These are phyloP conservation scores for Tipula unca DNA, from an alignment of 2,888 invertebrate genomes.

Conservation along the genomic window DNA sequence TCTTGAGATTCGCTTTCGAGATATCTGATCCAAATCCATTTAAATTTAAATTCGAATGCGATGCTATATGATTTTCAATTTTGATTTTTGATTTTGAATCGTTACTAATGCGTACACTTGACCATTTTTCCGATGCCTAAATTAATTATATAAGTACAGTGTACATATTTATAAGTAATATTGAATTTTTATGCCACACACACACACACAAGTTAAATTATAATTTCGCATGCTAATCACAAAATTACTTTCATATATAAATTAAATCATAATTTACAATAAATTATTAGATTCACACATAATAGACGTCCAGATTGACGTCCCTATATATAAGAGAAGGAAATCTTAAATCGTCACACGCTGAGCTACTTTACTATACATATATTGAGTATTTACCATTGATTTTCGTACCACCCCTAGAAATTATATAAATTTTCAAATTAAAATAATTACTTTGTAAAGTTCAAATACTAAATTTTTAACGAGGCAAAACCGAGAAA, in stretches of 20 bases:
- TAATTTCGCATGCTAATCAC: not conserved
- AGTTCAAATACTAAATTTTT: not conserved
- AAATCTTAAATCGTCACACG: not conserved
- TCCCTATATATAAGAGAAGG: too few relatives aligned
- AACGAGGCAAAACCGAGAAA: not conserved
- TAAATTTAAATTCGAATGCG: constrained; percentile 32
- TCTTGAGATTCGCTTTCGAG: not conserved
- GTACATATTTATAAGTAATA: not conserved
- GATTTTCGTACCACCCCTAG: not conserved
- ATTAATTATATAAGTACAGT: not conserved
- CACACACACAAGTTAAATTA: not conserved
- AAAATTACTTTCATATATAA: not conserved
- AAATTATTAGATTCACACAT: too few relatives aligned
- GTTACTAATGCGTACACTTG: constrained; percentile 32
- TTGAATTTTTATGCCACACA: not conserved
- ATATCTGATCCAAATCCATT: constrained; percentile 31
- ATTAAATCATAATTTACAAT: too few relatives aligned
- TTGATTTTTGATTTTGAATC: constrained; percentile 32
- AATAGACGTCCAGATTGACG: too few relatives aligned
- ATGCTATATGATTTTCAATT: constrained; percentile 33
- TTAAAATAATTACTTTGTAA: not conserved
- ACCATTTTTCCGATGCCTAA: constrained; percentile 33
- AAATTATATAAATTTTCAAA: not conserved
- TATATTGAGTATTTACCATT: too few relatives aligned
- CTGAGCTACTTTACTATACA: not conserved